phyloP scores from a whole-genome alignment of 2,113 vertebrate genomes.

The Corythaixoides concolor region DNA sequence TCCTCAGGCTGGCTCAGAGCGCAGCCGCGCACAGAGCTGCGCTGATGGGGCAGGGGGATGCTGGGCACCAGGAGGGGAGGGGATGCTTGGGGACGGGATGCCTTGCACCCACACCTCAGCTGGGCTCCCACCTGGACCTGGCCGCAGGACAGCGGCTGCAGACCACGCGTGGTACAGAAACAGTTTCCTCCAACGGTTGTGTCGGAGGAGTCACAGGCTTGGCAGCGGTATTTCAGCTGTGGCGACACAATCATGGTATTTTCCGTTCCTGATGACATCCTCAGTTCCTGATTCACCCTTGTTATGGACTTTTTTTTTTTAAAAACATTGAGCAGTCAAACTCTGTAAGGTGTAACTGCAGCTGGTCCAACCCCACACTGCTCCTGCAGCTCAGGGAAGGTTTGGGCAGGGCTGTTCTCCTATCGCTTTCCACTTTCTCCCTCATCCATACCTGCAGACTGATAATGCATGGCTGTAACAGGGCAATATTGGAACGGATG shows the following conservation, averaged over 20 bases:
- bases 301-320: not conserved
- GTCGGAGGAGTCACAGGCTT: not conserved
- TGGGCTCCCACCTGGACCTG: accelerated
- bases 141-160: not conserved
- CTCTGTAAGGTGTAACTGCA: not conserved
- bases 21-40: not conserved
- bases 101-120: not conserved
- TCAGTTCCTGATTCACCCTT: not conserved
- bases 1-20: not conserved
- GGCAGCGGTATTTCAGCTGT: not conserved
- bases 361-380: not conserved
- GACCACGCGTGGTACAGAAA: not conserved
- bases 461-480: not conserved
- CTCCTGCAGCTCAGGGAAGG: accelerated
- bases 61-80: not conserved
- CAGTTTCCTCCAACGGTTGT: not conserved
- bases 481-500: not conserved
- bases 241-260: not conserved
- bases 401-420: not conserved
- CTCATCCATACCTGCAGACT: not conserved
- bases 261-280: not conserved
- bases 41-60: not conserved
- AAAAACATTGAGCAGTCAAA: not conserved
- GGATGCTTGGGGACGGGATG: not conserved
- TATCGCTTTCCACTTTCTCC: not conserved